These are phyloP conservation scores for Nasonia vitripennis DNA, from an alignment of 1,140 invertebrate species.

Conservation along the genomic window DNA sequence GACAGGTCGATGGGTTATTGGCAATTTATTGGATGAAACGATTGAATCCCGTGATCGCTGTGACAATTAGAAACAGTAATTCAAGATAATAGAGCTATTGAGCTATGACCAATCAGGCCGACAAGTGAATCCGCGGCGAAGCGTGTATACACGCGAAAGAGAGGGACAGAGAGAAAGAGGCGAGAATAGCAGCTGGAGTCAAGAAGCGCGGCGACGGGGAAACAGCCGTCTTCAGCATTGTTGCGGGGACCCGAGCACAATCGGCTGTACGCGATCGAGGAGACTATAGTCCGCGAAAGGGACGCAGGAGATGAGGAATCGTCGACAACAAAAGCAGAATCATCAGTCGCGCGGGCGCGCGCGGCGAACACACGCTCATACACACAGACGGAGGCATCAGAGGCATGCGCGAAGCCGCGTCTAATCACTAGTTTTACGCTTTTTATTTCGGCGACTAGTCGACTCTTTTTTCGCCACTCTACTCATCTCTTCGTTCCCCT, in stretches of 20 bases:
- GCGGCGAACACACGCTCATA: constrained; percentile 55
- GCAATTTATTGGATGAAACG: constrained; percentile 26
- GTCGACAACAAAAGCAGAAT: constrained; percentile 54
- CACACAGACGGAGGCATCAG: neutral
- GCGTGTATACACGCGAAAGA: neutral
- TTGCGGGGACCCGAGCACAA: neutral
- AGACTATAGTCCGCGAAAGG: neutral
- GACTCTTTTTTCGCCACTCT: constrained; percentile 50
- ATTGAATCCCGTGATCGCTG: constrained; percentile 31
- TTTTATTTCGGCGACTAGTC: constrained; percentile 61
- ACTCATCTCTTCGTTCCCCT: constrained; percentile 33
- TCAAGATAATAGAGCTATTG: constrained; percentile 45
- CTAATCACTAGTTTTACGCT: constrained; percentile 72
- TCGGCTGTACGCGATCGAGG: neutral
- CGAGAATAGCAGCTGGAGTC: no score
- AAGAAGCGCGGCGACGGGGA: neutral
- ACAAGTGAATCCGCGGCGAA: constrained; percentile 45
- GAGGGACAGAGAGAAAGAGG: neutral
- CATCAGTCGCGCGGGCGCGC: constrained; percentile 50
- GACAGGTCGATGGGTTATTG: neutral
- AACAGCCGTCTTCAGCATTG: constrained; percentile 30
- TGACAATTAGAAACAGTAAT: constrained; percentile 33
- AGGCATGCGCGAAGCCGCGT: constrained; percentile 70
- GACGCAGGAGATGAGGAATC: neutral
- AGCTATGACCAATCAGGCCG: constrained; percentile 46